These are phyloP conservation scores for Saguinus imperator DNA, from an alignment of 2,113 vertebrate species.

Conservation along the genomic window DNA sequence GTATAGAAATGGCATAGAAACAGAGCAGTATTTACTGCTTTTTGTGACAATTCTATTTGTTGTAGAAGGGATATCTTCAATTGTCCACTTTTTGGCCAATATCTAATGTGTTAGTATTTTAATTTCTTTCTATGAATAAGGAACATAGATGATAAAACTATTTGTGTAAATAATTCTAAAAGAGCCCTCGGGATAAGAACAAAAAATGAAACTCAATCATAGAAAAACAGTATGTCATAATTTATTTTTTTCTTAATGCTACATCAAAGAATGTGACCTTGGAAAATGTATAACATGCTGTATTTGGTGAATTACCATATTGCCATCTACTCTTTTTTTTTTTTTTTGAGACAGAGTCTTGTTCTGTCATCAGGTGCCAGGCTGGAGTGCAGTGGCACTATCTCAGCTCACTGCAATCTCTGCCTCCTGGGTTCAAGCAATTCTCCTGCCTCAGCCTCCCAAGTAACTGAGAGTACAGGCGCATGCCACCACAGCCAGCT, in stretches of 20 bases:
- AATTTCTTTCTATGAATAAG: background rate
- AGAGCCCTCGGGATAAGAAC: background rate
- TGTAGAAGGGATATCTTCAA: background rate
- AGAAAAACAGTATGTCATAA: background rate
- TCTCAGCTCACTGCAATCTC: too few species aligned
- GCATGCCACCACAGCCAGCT: too few species aligned
- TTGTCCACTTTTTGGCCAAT: background rate
- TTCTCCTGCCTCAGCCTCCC: too few species aligned
- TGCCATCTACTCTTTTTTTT: background rate
- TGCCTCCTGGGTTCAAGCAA: too few species aligned
- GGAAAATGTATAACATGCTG: background rate
- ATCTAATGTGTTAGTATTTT: background rate
- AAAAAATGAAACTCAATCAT: background rate
- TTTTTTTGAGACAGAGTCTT: too few species aligned
- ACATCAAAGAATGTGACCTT: background rate
- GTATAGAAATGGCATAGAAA: background rate
- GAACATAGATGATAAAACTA: background rate
- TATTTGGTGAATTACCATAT: background rate
- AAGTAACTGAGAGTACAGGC: too few species aligned
- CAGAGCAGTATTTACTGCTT: background rate
- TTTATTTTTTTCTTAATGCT: background rate
- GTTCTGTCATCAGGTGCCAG: too few species aligned
- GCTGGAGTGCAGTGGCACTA: too few species aligned
- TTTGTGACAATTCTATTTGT: background rate
- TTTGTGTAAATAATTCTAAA: constrained; percentile 8